Base-by-base conservation (phyloP, 2,797 vertebrate species). In the Rhinogobio ventralis region DNA sequence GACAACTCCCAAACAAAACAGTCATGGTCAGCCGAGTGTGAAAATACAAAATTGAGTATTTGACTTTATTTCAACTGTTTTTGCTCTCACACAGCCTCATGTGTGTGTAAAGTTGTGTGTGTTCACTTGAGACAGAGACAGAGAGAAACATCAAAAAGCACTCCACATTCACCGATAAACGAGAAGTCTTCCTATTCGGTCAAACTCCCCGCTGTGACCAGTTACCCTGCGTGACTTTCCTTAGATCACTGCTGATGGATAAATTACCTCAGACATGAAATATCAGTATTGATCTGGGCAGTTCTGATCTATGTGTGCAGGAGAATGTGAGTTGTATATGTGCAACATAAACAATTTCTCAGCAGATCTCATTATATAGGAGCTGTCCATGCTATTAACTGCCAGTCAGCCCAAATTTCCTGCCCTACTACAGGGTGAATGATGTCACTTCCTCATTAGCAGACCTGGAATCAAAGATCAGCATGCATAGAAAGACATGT, bases 101-200 rank as follows among this genome's bases (percentile, higher is more conserved):
- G 39, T 71, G 83, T 79, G 30, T 73, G 51, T 73, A 72, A 72
- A 60, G 42, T 23, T 69, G 79, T 62, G 11, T 30, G 67, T 45
- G 36, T 62, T 71, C 53, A 2, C 82, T 78, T 36, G 83, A 79
- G 75, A 78, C 75, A 76, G 69, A 66, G 69, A 66, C 69, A 75
- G 30, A 68, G 60, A 75, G 33, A 75, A 83, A 84, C 83, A 84
- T 46, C 0, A 28, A 71, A 79, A 84, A 79, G 74, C 87, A 90
- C 15, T 90, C 86, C 86, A 86, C 89, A 83, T 88, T 89, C 82
- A 30, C 89, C 90, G 90, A 92, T 92, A 93, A 91, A 91, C 90
- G 90, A 92, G 92, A 93, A 92, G 91, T 90, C 87, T 68, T 68
- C 28, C 25, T 42, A 23, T 77, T 51, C 2, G 36, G 51, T 62